Conservation (phyloP, 2,797 vertebrate species). For the Dendrocincla fuliginosa region DNA sequence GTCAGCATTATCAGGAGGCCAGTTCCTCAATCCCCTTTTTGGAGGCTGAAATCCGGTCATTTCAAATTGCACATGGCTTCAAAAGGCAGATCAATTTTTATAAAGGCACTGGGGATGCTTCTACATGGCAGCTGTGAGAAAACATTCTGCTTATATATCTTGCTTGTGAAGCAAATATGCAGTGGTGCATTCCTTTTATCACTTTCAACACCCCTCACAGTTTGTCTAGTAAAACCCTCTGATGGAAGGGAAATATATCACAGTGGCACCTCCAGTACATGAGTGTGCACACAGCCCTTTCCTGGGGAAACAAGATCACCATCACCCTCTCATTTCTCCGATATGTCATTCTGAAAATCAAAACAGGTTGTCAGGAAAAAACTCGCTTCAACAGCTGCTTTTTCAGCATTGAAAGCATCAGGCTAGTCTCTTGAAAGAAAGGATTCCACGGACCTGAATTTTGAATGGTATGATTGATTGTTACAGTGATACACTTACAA, state of each 20-base stretch:
- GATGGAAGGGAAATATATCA: background rate
- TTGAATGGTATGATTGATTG: background rate
- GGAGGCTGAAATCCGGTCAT: background rate
- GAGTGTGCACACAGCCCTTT: background rate
- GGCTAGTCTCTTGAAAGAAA: background rate
- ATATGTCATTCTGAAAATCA: background rate
- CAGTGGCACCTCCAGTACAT: background rate
- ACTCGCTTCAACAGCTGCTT: background rate
- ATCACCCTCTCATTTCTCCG: background rate
- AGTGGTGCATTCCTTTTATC: conserved; percentile 10
- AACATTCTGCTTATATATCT: background rate
- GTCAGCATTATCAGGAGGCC: background rate
- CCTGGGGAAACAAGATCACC: background rate
- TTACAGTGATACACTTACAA: background rate
- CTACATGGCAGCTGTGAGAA: background rate
- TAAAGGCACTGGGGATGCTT: background rate
- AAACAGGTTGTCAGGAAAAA: background rate
- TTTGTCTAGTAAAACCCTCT: conserved; percentile 12
- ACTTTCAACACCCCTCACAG: background rate
- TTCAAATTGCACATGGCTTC: background rate
- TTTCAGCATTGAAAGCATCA: background rate
- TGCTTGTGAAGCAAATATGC: conserved; percentile 5
- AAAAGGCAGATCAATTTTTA: conserved; percentile 27
- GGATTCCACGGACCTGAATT: background rate
- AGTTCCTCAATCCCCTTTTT: background rate